Evolutionary conservation across 35 echinoderm and acorn worm genomes (phyloP).

Genomic region (Diadema setosum): DNA sequence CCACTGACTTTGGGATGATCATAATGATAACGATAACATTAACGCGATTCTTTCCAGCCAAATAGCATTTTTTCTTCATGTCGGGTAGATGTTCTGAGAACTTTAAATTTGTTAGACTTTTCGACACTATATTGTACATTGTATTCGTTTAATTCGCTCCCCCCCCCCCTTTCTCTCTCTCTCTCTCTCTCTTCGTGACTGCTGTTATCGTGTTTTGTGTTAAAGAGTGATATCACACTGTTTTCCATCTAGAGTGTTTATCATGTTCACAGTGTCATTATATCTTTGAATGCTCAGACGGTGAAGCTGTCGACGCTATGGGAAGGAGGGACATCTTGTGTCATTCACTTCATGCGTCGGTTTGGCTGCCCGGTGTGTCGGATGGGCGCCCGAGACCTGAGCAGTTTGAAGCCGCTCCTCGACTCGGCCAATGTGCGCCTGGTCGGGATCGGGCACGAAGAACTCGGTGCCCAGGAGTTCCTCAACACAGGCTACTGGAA

Average conservation of each 20-base stretch:
- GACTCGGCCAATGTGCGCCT: neutral
- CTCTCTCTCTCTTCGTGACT: neutral
- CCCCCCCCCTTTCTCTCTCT: neutral
- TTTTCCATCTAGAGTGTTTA: neutral
- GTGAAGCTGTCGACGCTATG: neutral
- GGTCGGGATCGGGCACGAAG: neutral
- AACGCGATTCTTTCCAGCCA: no score
- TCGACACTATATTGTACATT: no score
- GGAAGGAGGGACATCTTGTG: neutral
- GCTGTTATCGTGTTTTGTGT: neutral
- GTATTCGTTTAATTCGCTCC: neutral
- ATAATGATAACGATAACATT: no score
- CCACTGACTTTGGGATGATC: no score
- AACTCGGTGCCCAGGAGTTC: neutral
- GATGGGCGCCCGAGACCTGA: neutral
- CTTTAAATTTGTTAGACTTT: no score
- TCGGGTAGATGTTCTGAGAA: no score
- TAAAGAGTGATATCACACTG: no score
- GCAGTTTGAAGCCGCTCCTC: neutral
- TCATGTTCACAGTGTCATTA: neutral
- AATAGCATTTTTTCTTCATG: no score
- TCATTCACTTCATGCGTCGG: neutral
- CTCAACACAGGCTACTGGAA: neutral
- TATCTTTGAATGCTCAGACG: neutral
- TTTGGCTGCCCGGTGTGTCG: neutral